These are phyloP conservation scores for Hydroisotoma schaefferi DNA, from an alignment of 2,888 invertebrate species.

Conservation along the genomic window DNA sequence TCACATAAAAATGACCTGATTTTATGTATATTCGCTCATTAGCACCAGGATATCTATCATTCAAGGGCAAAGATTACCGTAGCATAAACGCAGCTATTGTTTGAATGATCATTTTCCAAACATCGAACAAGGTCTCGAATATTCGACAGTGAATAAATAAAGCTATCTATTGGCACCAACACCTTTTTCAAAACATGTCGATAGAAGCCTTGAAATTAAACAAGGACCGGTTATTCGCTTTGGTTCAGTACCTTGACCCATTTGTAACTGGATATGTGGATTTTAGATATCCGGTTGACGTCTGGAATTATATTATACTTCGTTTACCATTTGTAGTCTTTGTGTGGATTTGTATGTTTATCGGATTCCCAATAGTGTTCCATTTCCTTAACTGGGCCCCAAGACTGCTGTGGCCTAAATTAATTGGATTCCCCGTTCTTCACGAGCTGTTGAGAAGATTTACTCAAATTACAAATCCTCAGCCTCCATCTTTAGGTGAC, in stretches of 20 bases:
- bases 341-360: constrained; percentile 20
- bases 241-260: constrained; percentile 15
- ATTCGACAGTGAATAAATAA: too few species aligned
- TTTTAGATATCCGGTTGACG: constrained; percentile 29
- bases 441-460: constrained; percentile 32
- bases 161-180: too few species aligned
- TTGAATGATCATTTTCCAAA: too few species aligned
- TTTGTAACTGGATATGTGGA: constrained; percentile 20
- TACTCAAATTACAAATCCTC: constrained; percentile 27
- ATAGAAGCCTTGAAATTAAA: background rate
- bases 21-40: too few species aligned
- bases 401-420: constrained; percentile 25
- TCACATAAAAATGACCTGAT: too few species aligned
- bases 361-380: constrained; percentile 23
- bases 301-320: constrained; percentile 36
- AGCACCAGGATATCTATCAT: too few species aligned
- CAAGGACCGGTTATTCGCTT: constrained; percentile 1
- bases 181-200: too few species aligned
- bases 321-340: constrained; percentile 22
- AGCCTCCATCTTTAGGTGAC: constrained; percentile 30
- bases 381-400: constrained; percentile 39
- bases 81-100: too few species aligned
- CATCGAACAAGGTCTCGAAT: too few species aligned
- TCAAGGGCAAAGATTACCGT: too few species aligned
- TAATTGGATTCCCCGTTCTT: constrained; percentile 29